phyloP scores from a whole-genome alignment of 2,888 invertebrate genomes.

The Cylindroiulus punctatus region DNA sequence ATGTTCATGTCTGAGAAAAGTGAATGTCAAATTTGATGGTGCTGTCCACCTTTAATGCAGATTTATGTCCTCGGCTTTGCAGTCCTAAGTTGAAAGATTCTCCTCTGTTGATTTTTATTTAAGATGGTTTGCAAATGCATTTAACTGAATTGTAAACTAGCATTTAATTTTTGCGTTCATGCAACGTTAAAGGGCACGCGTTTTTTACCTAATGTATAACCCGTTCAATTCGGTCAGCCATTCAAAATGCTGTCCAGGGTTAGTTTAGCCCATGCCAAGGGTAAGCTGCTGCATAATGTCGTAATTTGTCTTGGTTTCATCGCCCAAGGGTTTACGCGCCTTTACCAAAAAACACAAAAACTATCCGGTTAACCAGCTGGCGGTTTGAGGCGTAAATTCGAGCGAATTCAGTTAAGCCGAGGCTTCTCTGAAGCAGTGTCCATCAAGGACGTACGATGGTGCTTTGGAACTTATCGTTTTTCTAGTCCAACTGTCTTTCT shows the following conservation, averaged over 20 bases:
- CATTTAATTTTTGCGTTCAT: constrained; percentile 33
- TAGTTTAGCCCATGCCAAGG: constrained; percentile 26
- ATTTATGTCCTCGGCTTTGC: neutral
- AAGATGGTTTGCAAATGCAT: constrained; percentile 28
- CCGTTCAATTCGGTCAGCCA: neutral
- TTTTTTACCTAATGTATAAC: constrained; percentile 42
- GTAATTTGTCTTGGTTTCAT: constrained; percentile 42
- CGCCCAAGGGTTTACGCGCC: constrained; percentile 15
- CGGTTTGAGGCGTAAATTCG: constrained; percentile 16
- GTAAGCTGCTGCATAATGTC: constrained; percentile 32
- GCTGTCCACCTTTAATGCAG: neutral
- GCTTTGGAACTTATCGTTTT: constrained; percentile 34
- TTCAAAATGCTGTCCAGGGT: constrained; percentile 11
- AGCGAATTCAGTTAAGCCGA: neutral
- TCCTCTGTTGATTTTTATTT: constrained; percentile 7
- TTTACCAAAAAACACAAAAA: constrained; percentile 13
- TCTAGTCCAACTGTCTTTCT: constrained; percentile 26
- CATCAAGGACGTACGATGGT: constrained; percentile 38
- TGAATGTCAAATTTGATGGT: neutral
- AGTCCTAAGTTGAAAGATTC: neutral
- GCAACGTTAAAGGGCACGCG: neutral
- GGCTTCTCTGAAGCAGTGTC: neutral
- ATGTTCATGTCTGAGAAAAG: neutral
- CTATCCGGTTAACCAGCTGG: neutral
- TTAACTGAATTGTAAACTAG: constrained; percentile 38